Evolutionary conservation across 2,888 invertebrate genomes (phyloP).

Genomic region (Gisinianus flammeolus): DNA sequence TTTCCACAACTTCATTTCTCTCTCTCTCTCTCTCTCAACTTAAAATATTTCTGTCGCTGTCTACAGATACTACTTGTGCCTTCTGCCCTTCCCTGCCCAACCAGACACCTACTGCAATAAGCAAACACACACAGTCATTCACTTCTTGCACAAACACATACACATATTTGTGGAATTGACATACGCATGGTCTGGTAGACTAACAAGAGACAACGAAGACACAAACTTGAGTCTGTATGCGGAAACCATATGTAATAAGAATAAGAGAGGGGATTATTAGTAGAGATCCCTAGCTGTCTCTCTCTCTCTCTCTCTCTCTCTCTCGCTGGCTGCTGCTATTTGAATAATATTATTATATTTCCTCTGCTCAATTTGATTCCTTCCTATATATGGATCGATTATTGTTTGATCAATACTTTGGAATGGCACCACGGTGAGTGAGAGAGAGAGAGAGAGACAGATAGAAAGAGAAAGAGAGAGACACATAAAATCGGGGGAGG

Average conservation of each 20-base stretch:
- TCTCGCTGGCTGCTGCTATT: conserved; percentile 1
- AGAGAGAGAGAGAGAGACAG: neutral
- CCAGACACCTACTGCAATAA: conserved; percentile 8
- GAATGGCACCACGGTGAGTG: conserved; percentile 43
- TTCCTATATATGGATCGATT: conserved; percentile 37
- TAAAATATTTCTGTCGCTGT: neutral
- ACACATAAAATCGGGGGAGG: conserved; percentile 38
- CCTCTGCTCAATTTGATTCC: conserved; percentile 31
- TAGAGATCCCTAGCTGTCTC: conserved; percentile 10
- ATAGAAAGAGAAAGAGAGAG: neutral
- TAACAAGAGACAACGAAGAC: conserved; percentile 13
- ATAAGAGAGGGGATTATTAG: conserved; percentile 12
- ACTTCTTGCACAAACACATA: neutral
- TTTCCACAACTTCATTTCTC: no score
- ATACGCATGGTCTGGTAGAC: conserved; percentile 4
- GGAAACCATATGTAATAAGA: conserved; percentile 1
- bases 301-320: neutral
- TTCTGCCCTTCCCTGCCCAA: neutral
- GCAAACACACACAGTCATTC: neutral
- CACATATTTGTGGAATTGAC: neutral
- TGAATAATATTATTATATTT: conserved; percentile 39
- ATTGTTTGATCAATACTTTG: conserved; percentile 47
- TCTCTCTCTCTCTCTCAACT: neutral
- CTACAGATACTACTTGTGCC: neutral
- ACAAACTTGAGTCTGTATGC: neutral